A percentile compares a stretch with the other conserved stretches of the same genome.
These are phyloP conservation scores for Plagiodera versicolora DNA, from an alignment of 2,888 invertebrate species.

Conservation along the genomic window DNA sequence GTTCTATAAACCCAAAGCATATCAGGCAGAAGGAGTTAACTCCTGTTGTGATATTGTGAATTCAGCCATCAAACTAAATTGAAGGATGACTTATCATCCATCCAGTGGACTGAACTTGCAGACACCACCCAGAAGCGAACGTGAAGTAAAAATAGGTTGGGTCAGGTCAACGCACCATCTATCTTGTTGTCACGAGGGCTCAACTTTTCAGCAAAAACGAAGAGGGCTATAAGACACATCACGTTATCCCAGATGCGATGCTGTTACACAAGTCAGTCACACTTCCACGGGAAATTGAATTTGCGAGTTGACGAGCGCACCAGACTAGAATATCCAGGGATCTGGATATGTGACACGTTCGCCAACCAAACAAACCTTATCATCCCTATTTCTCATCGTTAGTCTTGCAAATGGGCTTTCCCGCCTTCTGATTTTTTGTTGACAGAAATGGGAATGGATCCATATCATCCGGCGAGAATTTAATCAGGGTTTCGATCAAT, in stretches of 20 bases:
- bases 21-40: no score
- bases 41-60: no score
- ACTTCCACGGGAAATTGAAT: slow-evolving; percentile 43
- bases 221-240: neutral
- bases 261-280: slow-evolving; percentile 41
- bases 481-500: no score
- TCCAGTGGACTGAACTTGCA: no score
- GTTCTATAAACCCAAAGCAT: no score
- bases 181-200: neutral
- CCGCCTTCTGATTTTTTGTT: slow-evolving; percentile 29
- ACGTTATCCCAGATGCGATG: slow-evolving; percentile 22
- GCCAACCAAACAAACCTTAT: slow-evolving; percentile 43
- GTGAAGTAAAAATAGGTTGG: no score
- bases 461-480: no score
- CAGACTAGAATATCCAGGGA: slow-evolving; percentile 37
- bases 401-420: slow-evolving; percentile 34
- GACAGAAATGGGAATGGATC: neutral
- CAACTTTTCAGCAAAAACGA: neutral
- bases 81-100: no score
- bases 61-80: no score
- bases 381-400: slow-evolving; percentile 42
- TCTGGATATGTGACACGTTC: slow-evolving; percentile 41
- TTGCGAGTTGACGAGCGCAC: slow-evolving; percentile 43
- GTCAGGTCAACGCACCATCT: neutral
- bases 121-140: no score